phyloP scores from a whole-genome alignment of 2,888 invertebrate genomes.

The Pterobdella sp. region DNA sequence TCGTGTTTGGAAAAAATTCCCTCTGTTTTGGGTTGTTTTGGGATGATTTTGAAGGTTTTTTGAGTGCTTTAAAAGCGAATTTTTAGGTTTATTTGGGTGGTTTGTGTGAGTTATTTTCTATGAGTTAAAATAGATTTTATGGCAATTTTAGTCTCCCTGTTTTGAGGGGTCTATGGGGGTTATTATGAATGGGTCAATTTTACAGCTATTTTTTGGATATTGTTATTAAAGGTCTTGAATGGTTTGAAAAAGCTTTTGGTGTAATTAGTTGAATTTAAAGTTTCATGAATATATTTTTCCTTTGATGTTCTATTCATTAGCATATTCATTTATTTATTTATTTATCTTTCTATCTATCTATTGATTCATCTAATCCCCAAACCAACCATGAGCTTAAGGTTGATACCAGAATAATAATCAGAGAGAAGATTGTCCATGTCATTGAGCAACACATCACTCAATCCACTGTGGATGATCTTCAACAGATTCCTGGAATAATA shows the following conservation, averaged over 20 bases:
- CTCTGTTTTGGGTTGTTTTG: not conserved
- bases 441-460: not conserved
- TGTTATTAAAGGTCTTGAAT: too few species aligned
- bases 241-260: too few species aligned
- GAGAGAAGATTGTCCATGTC: not conserved
- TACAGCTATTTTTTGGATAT: too few species aligned
- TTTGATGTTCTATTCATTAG: not conserved
- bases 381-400: not conserved
- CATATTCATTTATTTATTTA: not conserved
- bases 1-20: not conserved
- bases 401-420: not conserved
- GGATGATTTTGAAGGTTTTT: not conserved
- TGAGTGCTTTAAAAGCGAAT: too few species aligned
- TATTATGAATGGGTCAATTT: too few species aligned
- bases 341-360: too few species aligned
- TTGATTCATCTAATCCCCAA: too few species aligned
- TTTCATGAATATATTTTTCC: too few species aligned
- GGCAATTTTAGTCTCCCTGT: too few species aligned
- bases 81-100: not conserved
- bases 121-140: too few species aligned
- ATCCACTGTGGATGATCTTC: not conserved
- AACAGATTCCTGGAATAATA: not conserved
- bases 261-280: too few species aligned
- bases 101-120: not conserved
- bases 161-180: too few species aligned